These are phyloP conservation scores for Dromas ardeola DNA, from an alignment of 2,113 vertebrate species.

Conservation along the genomic window DNA sequence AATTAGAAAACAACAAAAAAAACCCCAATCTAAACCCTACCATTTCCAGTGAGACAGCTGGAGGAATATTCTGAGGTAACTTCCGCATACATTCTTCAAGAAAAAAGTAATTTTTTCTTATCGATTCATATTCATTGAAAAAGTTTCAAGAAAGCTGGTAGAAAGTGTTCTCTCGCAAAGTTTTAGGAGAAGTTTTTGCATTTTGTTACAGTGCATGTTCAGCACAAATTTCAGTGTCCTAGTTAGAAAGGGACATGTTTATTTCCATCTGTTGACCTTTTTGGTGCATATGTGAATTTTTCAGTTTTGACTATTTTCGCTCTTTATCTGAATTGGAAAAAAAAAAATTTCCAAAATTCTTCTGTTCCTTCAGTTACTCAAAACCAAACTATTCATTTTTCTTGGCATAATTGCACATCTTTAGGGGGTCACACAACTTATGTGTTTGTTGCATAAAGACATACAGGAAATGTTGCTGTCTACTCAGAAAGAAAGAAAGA, in stretches of 20 bases:
- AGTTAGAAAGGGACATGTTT: neutral
- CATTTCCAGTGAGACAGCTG: neutral
- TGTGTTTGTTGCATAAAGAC: neutral
- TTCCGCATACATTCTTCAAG: neutral
- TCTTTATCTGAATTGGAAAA: neutral
- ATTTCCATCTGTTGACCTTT: neutral
- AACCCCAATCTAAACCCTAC: accelerated
- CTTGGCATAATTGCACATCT: neutral
- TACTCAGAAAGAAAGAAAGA: neutral
- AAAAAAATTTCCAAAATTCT: neutral
- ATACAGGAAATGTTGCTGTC: neutral
- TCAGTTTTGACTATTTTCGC: neutral
- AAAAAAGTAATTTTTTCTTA: neutral
- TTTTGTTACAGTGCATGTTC: neutral
- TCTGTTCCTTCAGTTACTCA: neutral
- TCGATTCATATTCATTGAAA: neutral
- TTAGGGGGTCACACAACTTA: neutral
- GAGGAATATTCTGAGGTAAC: neutral
- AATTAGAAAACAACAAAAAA: neutral
- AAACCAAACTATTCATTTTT: neutral
- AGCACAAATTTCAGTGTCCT: neutral
- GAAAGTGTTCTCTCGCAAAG: neutral
- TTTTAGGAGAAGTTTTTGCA: neutral
- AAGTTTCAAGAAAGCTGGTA: neutral
- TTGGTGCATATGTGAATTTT: neutral